phyloP scores from a whole-genome alignment of 2,888 invertebrate genomes.

The Therioaphis trifolii region DNA sequence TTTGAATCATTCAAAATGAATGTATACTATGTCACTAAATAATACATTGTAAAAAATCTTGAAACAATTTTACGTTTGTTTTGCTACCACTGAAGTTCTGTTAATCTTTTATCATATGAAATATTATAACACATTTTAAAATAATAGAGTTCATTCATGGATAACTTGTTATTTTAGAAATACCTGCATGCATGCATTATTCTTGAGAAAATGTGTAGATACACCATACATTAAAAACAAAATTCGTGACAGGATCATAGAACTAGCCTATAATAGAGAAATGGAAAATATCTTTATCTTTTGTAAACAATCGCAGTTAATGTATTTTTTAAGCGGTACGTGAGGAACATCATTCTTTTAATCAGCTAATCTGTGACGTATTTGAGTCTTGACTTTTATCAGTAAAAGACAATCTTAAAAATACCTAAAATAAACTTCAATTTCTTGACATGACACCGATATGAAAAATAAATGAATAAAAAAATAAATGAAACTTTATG shows the following conservation, averaged over 20 bases:
- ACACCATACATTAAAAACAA: background rate
- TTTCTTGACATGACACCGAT: background rate
- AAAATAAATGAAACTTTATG: background rate
- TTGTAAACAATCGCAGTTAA: constrained; percentile 42
- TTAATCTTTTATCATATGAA: too few relatives aligned
- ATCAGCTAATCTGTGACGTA: constrained; percentile 21
- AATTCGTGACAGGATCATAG: constrained; percentile 49
- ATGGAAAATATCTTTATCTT: constrained; percentile 41
- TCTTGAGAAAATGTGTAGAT: constrained; percentile 14
- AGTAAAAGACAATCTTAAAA: constrained; percentile 15
- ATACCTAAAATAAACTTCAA: constrained; percentile 7
- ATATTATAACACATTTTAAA: background rate
- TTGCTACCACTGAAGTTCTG: too few relatives aligned
- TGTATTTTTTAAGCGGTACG: background rate
- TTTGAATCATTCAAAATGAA: too few relatives aligned
- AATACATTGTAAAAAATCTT: too few relatives aligned
- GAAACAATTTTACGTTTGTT: too few relatives aligned
- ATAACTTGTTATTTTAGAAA: background rate
- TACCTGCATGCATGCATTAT: background rate
- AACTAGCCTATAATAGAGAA: constrained; percentile 16
- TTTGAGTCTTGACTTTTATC: background rate
- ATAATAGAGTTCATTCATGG: background rate
- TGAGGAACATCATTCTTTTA: background rate
- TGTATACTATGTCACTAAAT: too few relatives aligned
- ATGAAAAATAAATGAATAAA: background rate